Percentiles rank a stretch among this genome's conserved stretches.
Evolutionary conservation across 2,888 invertebrate species (phyloP).

Genomic region (Drosophila eohydei): DNA sequence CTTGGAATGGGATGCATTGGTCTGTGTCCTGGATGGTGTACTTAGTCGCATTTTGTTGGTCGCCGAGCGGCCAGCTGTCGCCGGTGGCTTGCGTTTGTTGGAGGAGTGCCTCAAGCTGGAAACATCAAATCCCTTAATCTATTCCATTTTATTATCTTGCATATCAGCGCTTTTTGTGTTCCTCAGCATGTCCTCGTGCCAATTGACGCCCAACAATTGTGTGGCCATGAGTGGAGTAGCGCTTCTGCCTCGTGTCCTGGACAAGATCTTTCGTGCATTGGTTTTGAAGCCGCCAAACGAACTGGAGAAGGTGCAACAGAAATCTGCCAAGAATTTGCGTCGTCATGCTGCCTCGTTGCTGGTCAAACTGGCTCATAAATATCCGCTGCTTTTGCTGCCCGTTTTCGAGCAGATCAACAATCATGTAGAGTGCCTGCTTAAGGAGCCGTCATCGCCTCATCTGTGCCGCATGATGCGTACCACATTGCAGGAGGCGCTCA

Average conservation of each 20-base stretch:
- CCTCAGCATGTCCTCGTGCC: conserved; percentile 94
- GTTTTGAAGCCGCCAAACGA: conserved; percentile 90
- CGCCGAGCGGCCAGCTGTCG: conserved; percentile 90
- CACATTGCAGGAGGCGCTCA: conserved; percentile 91
- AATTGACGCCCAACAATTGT: conserved; percentile 87
- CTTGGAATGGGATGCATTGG: conserved; percentile 94
- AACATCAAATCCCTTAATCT: conserved; percentile 91
- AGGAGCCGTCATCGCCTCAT: conserved; percentile 85
- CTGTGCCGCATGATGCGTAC: conserved; percentile 87
- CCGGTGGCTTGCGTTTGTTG: conserved; percentile 91
- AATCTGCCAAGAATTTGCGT: conserved; percentile 93
- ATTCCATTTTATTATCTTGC: conserved; percentile 94
- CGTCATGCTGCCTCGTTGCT: conserved; percentile 95
- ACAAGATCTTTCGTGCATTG: conserved; percentile 94
- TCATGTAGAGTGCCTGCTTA: conserved; percentile 90
- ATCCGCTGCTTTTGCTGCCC: conserved; percentile 93
- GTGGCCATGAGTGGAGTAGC: conserved; percentile 88
- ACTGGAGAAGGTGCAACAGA: conserved; percentile 85
- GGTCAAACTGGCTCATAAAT: conserved; percentile 95
- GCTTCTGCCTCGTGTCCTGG: conserved; percentile 91
- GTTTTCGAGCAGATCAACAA: conserved; percentile 94
- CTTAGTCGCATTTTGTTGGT: conserved; percentile 91
- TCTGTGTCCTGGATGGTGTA: conserved; percentile 91
- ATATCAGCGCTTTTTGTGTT: conserved; percentile 96
- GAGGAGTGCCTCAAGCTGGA: conserved; percentile 91